phyloP scores from a whole-genome alignment of 2,113 vertebrate genomes.

The Cathartes aura region DNA sequence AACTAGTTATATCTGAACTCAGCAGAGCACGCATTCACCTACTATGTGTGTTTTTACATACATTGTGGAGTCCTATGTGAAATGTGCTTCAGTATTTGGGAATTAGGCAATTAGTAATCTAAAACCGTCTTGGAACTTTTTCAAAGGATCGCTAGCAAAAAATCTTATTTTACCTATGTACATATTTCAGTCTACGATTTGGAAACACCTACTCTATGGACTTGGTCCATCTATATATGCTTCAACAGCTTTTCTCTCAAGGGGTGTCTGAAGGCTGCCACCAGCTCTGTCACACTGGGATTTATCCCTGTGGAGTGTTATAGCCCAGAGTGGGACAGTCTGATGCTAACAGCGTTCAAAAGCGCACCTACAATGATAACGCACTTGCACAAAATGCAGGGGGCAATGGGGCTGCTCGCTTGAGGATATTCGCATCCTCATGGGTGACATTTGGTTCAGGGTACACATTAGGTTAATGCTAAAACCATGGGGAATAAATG shows the following conservation, averaged over 20 bases:
- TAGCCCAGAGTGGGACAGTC: accelerated
- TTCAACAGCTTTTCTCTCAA: neutral
- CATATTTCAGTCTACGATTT: neutral
- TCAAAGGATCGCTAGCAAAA: neutral
- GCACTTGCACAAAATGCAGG: neutral
- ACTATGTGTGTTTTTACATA: neutral
- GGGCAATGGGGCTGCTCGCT: neutral
- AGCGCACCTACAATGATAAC: neutral
- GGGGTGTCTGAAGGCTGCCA: neutral
- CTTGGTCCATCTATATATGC: neutral
- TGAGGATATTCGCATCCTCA: neutral
- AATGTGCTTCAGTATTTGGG: neutral
- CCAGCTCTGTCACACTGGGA: neutral
- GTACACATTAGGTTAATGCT: neutral
- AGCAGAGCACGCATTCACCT: neutral
- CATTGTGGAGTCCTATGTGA: neutral
- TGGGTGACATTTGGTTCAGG: neutral
- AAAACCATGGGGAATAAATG: neutral
- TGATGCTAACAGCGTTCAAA: neutral
- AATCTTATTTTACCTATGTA: neutral
- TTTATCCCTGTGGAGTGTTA: neutral
- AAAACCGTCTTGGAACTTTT: neutral
- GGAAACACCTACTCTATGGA: neutral
- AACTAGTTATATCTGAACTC: neutral
- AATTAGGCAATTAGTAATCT: neutral